These are phyloP conservation scores for Copsychus sechellarum DNA, from an alignment of 2,113 vertebrate genomes.

Conservation along the genomic window DNA sequence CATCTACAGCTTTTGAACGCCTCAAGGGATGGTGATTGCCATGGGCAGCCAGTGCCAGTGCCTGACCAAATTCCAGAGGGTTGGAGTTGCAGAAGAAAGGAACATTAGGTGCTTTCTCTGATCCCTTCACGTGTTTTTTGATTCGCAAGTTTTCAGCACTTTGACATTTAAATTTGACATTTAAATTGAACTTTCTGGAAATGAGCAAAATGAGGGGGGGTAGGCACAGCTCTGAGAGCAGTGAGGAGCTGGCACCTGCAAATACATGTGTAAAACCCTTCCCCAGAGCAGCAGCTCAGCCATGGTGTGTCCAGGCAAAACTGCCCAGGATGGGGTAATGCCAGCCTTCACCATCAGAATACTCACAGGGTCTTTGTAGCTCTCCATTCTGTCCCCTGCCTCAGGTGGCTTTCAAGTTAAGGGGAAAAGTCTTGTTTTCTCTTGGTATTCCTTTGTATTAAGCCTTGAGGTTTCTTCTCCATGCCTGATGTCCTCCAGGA, in stretches of 20 bases:
- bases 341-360: neutral
- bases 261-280: fast-evolving
- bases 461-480: neutral
- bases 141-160: neutral
- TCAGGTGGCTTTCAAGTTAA: neutral
- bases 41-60: neutral
- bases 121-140: neutral
- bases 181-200: neutral
- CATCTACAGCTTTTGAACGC: neutral
- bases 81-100: neutral
- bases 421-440: neutral
- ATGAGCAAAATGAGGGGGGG: neutral
- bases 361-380: neutral
- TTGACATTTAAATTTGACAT: neutral
- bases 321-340: fast-evolving
- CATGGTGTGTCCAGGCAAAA: fast-evolving
- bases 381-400: neutral
- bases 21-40: neutral
- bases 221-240: neutral
- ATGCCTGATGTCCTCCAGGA: neutral
- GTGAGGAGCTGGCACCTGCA: fast-evolving
- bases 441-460: neutral
- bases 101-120: fast-evolving
- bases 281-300: neutral
- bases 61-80: neutral